Evolutionary conservation across 2,888 invertebrate genomes (phyloP), one percentile per base, ranked within the genome.

Genomic region (Protonemura montana): DNA sequence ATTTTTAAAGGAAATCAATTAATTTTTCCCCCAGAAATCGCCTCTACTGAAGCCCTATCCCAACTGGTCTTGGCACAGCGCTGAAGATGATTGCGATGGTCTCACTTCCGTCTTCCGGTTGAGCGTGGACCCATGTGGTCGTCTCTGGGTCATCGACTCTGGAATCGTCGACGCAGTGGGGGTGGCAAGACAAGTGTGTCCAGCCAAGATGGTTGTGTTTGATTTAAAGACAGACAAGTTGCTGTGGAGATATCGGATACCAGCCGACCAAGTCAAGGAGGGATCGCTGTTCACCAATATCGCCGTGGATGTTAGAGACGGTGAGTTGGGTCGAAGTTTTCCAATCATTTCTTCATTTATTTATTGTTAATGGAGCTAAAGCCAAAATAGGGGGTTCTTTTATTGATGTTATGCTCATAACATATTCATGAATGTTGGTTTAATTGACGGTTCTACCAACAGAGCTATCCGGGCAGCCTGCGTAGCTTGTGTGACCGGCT

Each of bases 61-160:
- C 0, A 93, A 92, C 90, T 95, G 95, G 92, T 90, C 92, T 6
- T 94, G 94, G 93, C 94, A 96, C 88, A 29, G 30, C n/a, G 27
- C 42, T 3, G 59, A 82, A 16, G 76, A 59, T 27, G 82, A 86
- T 86, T 97, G 97, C 89, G 92, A 93, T 0, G 94, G 95, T 76
- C 90, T 97, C 76, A 95, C 95, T 0, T 97, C 96, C 0, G 96
- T 96, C 0, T 97, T 96, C 89, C 93, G 97, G 29, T 92, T 96
- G 82, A 94, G 94, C 89, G 94, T 95, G 0, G 97, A 97, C 90
- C 92, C 93, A 0, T 97, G 97, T 88, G 94, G 95, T 83, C 93
- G 96, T 76, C 92, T 97, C 3, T 97, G 97, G 97, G 93, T 96
- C 0, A 91, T 97, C 87, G 97, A 97, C 91, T 95, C 96, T 0